These are phyloP conservation scores for Myrmecobius fasciatus DNA, from an alignment of 2,113 vertebrate genomes.

Conservation along the genomic window DNA sequence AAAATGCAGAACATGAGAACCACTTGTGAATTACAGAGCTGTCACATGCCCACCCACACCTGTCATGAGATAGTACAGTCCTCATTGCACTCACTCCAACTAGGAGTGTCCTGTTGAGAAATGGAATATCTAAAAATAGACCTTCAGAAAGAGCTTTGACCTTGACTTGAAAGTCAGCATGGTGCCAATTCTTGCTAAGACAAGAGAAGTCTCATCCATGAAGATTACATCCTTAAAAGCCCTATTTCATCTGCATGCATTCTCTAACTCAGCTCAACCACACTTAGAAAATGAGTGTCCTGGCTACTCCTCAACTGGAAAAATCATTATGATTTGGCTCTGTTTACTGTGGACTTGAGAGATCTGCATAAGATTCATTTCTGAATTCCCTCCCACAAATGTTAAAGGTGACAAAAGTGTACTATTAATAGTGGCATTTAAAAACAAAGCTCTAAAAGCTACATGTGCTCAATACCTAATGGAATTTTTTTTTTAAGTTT, in stretches of 20 bases:
- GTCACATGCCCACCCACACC: not conserved
- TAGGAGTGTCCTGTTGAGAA: constrained; percentile 52
- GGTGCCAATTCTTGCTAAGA: constrained; percentile 18
- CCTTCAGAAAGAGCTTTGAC: constrained; percentile 58
- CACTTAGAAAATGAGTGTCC: constrained; percentile 59
- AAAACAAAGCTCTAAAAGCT: constrained; percentile 50
- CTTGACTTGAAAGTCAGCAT: constrained; percentile 63
- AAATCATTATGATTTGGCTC: constrained; percentile 68
- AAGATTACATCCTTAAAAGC: constrained; percentile 64
- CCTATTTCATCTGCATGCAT: constrained; percentile 58
- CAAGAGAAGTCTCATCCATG: constrained; percentile 62
- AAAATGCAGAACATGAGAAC: not conserved
- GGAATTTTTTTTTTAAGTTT: not conserved
- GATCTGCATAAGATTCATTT: constrained; percentile 58
- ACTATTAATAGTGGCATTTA: constrained; percentile 63
- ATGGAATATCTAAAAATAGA: constrained; percentile 65
- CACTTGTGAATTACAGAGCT: constrained; percentile 1
- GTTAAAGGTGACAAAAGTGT: constrained; percentile 57
- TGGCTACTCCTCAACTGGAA: constrained; percentile 66
- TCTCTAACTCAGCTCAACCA: constrained; percentile 59
- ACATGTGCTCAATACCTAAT: constrained; percentile 34
- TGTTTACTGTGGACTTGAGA: constrained; percentile 57
- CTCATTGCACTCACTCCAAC: constrained; percentile 9
- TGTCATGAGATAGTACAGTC: not conserved
- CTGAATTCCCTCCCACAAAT: constrained; percentile 49